Base-by-base conservation (phyloP, 30 jellyfish, hydroid and myxozoan genomes). In the Hydractinia echinata region DNA sequence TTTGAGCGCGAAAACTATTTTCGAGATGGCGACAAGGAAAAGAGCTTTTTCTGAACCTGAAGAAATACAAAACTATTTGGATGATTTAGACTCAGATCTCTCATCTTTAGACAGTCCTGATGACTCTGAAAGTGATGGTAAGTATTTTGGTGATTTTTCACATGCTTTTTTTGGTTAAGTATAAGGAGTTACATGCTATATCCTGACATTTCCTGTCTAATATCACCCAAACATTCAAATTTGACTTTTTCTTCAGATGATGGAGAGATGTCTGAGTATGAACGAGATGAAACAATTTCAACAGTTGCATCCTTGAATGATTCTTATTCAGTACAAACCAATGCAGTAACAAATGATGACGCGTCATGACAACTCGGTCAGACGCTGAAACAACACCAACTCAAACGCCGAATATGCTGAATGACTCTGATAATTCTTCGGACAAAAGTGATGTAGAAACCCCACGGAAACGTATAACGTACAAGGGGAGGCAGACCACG, bases 71-170 rank as follows among this genome's bases (percentile, higher is more conserved):
- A n/a, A n/a, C 10, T 56, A 9, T 56, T 56, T 56, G n/a, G 68
- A 56, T 56, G 68, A 56, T 56, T 56, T 56, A 56, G 13, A 56
- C 10, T 56, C 68, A 56, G 68, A 56, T 56, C n/a, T 56, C 68
- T 56, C 68, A 9, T 56, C 68, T 56, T 56, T n/a, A 56, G 68
- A 56, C 68, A n/a, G n/a, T n/a, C n/a, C n/a, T n/a, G 68, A 56
- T 56, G 68, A 56, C n/a, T 56, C 68, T n/a, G n/a, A n/a, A 10
- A 9, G 10, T 56, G 68, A n/a, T 9, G 68, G 68, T 56, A 56
- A 56, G 68, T 9, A n/a, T n/a, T 9, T 56, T 56, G 10, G 68
- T 56, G 10, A 56, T 56, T 56, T 9, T 56, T 56, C 68, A 56
- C 68, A 9, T 9, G 10, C 68, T 56, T 56, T 56, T 56, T 10